These are phyloP conservation scores for Ricordea florida DNA, from an alignment of 92 coral and sea anemone species.

Conservation along the genomic window DNA sequence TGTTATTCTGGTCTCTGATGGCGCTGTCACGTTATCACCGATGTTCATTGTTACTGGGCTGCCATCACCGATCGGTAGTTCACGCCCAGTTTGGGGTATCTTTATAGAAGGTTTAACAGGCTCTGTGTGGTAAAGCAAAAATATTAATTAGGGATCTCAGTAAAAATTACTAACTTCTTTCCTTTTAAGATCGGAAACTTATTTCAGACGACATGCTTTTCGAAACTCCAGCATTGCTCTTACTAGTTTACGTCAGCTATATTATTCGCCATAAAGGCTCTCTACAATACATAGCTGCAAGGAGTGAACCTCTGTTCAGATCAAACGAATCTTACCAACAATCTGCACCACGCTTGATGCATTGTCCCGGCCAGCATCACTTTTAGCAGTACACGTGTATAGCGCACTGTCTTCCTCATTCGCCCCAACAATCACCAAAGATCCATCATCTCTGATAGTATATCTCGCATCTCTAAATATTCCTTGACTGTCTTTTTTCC, in stretches of 20 bases:
- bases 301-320: neutral
- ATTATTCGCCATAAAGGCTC: too few species aligned
- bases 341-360: conserved; percentile 32
- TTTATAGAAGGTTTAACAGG: conserved; percentile 28
- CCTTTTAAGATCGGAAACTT: too few species aligned
- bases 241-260: too few species aligned
- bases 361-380: conserved; percentile 38
- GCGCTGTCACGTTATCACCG: conserved; percentile 52
- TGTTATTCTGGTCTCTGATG: conserved; percentile 38
- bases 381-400: conserved; percentile 56
- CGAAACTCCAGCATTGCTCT: too few species aligned
- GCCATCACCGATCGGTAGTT: conserved; percentile 32
- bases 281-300: too few species aligned
- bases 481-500: conserved; percentile 55
- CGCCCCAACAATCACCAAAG: conserved; percentile 40
- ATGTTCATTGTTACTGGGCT: conserved; percentile 32
- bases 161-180: too few species aligned
- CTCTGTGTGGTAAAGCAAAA: neutral
- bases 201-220: too few species aligned
- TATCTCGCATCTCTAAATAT: neutral
- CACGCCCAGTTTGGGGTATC: neutral
- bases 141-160: too few species aligned
- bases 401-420: conserved; percentile 21
- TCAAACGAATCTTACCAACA: conserved; percentile 44
- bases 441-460: conserved; percentile 4